phyloP scores from a whole-genome alignment of 2,888 invertebrate genomes.

The Phaedon cochleariae region DNA sequence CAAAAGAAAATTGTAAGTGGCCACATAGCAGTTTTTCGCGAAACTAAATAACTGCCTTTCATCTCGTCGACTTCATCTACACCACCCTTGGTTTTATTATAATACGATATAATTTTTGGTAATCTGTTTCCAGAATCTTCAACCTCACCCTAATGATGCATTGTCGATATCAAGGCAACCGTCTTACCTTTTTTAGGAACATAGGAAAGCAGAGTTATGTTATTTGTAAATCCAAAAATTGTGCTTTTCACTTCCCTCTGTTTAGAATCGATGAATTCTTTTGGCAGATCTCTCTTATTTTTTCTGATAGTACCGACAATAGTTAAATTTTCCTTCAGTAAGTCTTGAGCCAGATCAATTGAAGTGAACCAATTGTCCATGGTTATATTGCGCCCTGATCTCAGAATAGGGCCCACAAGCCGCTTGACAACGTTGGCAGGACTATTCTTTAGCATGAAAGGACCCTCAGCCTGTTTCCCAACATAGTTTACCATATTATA shows the following conservation, averaged over 20 bases:
- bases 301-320: slow-evolving; percentile 12
- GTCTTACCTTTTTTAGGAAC: slow-evolving; percentile 8
- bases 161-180: slow-evolving; percentile 2
- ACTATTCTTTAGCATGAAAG: slow-evolving; percentile 9
- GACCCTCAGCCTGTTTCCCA: slow-evolving; percentile 17
- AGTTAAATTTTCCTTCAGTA: slow-evolving; percentile 6
- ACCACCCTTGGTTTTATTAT: slow-evolving; percentile 11
- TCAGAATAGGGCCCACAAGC: slow-evolving; percentile 7
- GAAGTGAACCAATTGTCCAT: background rate
- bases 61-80: slow-evolving; percentile 5
- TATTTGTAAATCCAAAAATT: slow-evolving; percentile 14
- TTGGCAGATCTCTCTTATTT: slow-evolving; percentile 9
- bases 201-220: slow-evolving; percentile 10
- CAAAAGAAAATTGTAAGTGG: background rate
- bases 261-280: slow-evolving; percentile 10
- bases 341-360: background rate
- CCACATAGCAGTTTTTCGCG: background rate
- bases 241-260: slow-evolving; percentile 7
- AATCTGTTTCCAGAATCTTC: background rate
- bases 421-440: slow-evolving; percentile 10
- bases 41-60: slow-evolving; percentile 4
- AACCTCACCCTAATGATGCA: slow-evolving; percentile 3
- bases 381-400: slow-evolving; percentile 13
- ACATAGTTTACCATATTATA: slow-evolving; percentile 19
- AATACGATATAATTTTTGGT: slow-evolving; percentile 7